These are phyloP conservation scores for Ochropacha duplaris DNA, from an alignment of 2,888 invertebrate genomes.

Conservation along the genomic window DNA sequence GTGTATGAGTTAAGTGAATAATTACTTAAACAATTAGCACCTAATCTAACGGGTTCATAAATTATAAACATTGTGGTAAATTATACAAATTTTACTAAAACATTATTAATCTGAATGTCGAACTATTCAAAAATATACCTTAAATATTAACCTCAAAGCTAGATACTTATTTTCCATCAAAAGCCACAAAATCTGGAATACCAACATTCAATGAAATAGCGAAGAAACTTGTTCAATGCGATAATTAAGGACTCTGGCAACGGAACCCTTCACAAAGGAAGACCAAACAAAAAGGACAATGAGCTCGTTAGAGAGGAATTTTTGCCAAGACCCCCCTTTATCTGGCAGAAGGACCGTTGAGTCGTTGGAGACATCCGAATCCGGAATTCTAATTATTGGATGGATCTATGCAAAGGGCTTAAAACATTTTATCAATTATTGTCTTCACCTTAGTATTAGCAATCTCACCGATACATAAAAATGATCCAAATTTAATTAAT, in stretches of 20 bases:
- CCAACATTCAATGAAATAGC: constrained; percentile 47
- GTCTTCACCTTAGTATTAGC: too few relatives aligned
- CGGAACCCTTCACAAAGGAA: constrained; percentile 62
- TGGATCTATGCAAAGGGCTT: background rate
- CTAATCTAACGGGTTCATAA: too few relatives aligned
- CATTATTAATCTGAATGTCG: too few relatives aligned
- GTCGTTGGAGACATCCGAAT: constrained; percentile 31
- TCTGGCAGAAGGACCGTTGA: constrained; percentile 36
- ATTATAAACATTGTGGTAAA: too few relatives aligned
- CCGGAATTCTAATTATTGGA: constrained; percentile 62
- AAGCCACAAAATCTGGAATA: constrained; percentile 17
- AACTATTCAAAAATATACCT: background rate
- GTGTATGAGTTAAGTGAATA: too few relatives aligned
- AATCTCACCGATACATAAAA: too few relatives aligned
- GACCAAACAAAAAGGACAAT: constrained; percentile 74
- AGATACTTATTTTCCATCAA: constrained; percentile 9
- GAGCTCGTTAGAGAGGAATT: constrained; percentile 63
- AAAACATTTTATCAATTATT: background rate
- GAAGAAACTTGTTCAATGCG: constrained; percentile 57
- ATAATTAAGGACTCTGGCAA: constrained; percentile 54
- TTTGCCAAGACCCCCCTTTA: constrained; percentile 48
- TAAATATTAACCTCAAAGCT: background rate
- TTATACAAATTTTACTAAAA: too few relatives aligned
- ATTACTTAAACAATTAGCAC: too few relatives aligned
- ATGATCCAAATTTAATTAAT: too few relatives aligned